Base-by-base conservation (phyloP, 2,113 vertebrate genomes). In the Otolemur garnettii region DNA sequence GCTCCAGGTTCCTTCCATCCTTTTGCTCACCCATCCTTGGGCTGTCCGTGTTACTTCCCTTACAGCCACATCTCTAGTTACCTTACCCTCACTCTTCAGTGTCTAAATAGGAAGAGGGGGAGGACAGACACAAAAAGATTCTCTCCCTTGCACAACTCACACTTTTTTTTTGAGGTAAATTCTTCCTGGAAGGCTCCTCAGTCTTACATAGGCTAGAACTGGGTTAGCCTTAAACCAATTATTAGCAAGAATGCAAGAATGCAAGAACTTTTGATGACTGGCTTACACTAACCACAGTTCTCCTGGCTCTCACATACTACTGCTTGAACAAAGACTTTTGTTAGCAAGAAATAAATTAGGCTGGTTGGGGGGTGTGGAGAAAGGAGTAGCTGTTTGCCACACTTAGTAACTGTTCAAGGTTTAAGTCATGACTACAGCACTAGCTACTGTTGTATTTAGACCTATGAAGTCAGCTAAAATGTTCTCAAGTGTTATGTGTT, bases 261-360 rank as follows among this genome's bases (percentile, higher is more conserved):
- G 42, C 19, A 87, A 93, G 57, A 75, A 28, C 1, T 88, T 4
- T 21, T 66, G 21, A 50, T 26, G 28, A 84, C 21, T 19, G 8
- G 13, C 5, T 68, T 87, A 75, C 15, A 15, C 9, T 26, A 69
- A 21, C 28, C 66, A 30, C 22, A 38, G n/a, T 57, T 59, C 53
- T 42, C 24, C 55, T 82, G n/a, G 24, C 22, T 14, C 3, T 74
- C 3, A 5, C 4, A 4, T 42, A 30, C 2, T 33, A 57, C 33
- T 38, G 22, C 53, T 71, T 64, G 26, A 87, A 33, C 50, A 94
- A 72, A 75, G 9, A 53, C 17, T 53, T 94, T 62, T 92, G 42
- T 55, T 81, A 80, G 30, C n/a, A 69, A 94, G 72, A 2, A 57
- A 21, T 53, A n/a, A n/a, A 84, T 18, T 38, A 50, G 50, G 24